phyloP scores from a whole-genome alignment of 1,140 invertebrate genomes.

The Maconellicoccus hirsutus region DNA sequence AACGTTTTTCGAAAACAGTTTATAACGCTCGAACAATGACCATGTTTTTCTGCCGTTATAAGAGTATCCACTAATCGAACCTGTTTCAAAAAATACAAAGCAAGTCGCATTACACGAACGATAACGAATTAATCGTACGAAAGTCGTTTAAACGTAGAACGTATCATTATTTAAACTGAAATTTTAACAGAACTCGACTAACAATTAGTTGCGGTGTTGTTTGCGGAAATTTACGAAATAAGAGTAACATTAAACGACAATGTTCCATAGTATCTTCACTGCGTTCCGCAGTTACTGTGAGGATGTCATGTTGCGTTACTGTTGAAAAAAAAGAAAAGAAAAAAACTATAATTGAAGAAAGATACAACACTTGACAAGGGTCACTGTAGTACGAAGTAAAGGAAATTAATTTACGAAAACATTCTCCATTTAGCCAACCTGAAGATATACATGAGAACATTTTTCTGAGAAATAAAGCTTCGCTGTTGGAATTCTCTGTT shows the following conservation, averaged over 20 bases:
- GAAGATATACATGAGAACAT: slow-evolving; percentile 44
- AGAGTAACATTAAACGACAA: slow-evolving; percentile 61
- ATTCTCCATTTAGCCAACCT: slow-evolving; percentile 42
- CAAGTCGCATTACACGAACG: not conserved
- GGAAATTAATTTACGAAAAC: not conserved
- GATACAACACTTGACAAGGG: not conserved
- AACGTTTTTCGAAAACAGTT: slow-evolving; percentile 60
- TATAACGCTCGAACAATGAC: slow-evolving; percentile 37
- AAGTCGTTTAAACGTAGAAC: not conserved
- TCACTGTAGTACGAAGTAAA: not conserved
- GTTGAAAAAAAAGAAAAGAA: slow-evolving; percentile 39
- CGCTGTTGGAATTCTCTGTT: slow-evolving; percentile 29
- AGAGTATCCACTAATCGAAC: slow-evolving; percentile 26
- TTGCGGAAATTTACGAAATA: slow-evolving; percentile 68
- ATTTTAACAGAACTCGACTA: slow-evolving; percentile 30
- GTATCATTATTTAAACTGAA: slow-evolving; percentile 23
- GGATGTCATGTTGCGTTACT: slow-evolving; percentile 60
- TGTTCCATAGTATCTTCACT: slow-evolving; percentile 79
- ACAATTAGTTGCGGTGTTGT: slow-evolving; percentile 64
- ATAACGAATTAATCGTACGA: not conserved
- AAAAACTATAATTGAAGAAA: not conserved
- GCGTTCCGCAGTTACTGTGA: slow-evolving; percentile 69
- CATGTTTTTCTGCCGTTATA: slow-evolving; percentile 26
- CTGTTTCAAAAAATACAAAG: not conserved
- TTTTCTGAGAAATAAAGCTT: slow-evolving; percentile 32